phyloP scores from a whole-genome alignment of 2,888 invertebrate genomes.

The Camponotus fellah region DNA sequence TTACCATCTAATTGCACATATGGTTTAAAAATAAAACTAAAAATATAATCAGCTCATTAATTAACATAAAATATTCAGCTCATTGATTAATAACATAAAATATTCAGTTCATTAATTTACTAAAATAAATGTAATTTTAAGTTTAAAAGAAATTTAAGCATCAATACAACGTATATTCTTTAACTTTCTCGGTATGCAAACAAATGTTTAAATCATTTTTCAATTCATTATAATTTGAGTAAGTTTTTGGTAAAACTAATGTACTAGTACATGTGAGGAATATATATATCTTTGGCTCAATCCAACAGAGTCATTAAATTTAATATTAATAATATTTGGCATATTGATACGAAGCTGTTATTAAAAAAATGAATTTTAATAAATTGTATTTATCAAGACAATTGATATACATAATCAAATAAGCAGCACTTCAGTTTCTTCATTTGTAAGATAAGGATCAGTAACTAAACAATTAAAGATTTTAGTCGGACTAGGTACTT shows the following conservation, averaged over 20 bases:
- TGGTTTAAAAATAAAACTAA: too few relatives aligned
- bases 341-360: neutral
- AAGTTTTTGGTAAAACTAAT: neutral
- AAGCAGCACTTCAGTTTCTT: neutral
- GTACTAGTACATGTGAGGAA: neutral
- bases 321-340: neutral
- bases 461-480: neutral
- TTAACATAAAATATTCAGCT: too few relatives aligned
- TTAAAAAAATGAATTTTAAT: neutral
- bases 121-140: too few relatives aligned
- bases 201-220: too few relatives aligned
- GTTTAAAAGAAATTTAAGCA: too few relatives aligned
- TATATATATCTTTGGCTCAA: conserved; percentile 11
- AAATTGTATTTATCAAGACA: conserved; percentile 2
- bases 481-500: neutral
- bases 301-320: conserved; percentile 1
- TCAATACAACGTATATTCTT: too few relatives aligned
- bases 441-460: neutral
- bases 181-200: too few relatives aligned
- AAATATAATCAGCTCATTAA: too few relatives aligned
- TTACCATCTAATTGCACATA: neutral
- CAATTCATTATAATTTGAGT: neutral
- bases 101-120: too few relatives aligned
- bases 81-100: too few relatives aligned
- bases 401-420: conserved; percentile 6